Conservation (phyloP, 2,888 invertebrate genomes). For the Catocala sponsa region DNA sequence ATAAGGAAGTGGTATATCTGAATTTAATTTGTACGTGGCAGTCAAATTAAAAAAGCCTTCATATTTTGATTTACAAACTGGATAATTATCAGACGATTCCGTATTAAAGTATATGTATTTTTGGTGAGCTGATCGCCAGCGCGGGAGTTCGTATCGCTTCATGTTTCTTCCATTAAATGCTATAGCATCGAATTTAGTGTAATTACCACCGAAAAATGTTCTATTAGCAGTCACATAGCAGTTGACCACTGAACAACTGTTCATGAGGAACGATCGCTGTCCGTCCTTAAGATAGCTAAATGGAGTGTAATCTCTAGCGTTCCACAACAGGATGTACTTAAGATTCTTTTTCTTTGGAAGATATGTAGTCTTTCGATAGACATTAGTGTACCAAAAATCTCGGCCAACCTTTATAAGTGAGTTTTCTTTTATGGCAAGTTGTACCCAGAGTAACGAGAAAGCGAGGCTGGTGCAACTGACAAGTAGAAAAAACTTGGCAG, state of each 20-base stretch:
- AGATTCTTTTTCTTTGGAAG: conserved; percentile 66
- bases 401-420: conserved; percentile 56
- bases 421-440: conserved; percentile 50
- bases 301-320: conserved; percentile 62
- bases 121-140: conserved; percentile 63
- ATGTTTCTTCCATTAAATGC: conserved; percentile 76
- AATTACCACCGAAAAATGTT: conserved; percentile 52
- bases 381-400: conserved; percentile 69
- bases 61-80: conserved; percentile 64
- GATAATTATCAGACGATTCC: conserved; percentile 78
- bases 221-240: conserved; percentile 70
- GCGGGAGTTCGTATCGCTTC: conserved; percentile 55
- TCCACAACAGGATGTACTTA: conserved; percentile 78
- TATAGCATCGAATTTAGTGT: conserved; percentile 71
- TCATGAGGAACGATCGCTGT: conserved; percentile 68
- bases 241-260: conserved; percentile 72
- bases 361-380: conserved; percentile 65
- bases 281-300: conserved; percentile 68
- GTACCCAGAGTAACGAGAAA: conserved; percentile 64
- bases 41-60: conserved; percentile 83
- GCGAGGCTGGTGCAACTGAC: conserved; percentile 61
- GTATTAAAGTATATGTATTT: conserved; percentile 77
- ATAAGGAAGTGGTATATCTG: conserved; percentile 76
- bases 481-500: conserved; percentile 62
- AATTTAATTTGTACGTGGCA: conserved; percentile 76